These are phyloP conservation scores for Morinoia aosen DNA, from an alignment of 2,888 invertebrate genomes.

Conservation along the genomic window DNA sequence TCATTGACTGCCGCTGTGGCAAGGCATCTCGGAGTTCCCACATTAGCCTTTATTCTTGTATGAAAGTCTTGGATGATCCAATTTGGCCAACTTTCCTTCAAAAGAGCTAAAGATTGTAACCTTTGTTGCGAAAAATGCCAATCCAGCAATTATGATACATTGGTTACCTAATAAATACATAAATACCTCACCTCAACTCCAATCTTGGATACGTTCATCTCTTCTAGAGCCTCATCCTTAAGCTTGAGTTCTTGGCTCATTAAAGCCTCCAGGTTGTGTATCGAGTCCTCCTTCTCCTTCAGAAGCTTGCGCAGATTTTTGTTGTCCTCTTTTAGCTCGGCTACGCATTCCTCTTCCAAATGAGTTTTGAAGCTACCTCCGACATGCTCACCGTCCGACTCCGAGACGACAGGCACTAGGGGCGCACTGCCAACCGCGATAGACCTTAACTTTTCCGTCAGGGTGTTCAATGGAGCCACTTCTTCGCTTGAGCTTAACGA, in stretches of 20 bases:
- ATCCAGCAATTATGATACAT: not conserved
- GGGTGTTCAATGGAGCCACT: not conserved
- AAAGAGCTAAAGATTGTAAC: no score
- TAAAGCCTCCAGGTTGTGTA: not conserved
- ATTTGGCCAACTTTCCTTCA: no score
- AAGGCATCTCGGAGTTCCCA: not conserved
- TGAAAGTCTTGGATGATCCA: no score
- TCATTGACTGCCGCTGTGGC: not conserved
- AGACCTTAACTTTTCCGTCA: not conserved
- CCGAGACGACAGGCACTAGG: not conserved
- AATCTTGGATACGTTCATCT: constrained; percentile 13
- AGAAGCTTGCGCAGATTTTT: not conserved
- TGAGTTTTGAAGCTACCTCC: not conserved
- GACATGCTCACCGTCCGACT: not conserved
- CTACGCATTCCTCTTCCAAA: not conserved
- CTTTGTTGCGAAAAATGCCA: not conserved
- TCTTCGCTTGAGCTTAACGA: not conserved
- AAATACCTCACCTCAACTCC: constrained; percentile 22
- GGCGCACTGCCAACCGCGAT: not conserved
- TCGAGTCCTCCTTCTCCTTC: constrained; percentile 12
- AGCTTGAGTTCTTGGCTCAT: constrained; percentile 29
- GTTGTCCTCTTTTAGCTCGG: not conserved
- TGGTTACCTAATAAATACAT: not conserved
- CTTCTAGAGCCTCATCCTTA: not conserved
- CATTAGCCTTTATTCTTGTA: no score